These are phyloP conservation scores for Hyposmocoma kahamanoa DNA, from an alignment of 1,140 invertebrate genomes.

Conservation along the genomic window DNA sequence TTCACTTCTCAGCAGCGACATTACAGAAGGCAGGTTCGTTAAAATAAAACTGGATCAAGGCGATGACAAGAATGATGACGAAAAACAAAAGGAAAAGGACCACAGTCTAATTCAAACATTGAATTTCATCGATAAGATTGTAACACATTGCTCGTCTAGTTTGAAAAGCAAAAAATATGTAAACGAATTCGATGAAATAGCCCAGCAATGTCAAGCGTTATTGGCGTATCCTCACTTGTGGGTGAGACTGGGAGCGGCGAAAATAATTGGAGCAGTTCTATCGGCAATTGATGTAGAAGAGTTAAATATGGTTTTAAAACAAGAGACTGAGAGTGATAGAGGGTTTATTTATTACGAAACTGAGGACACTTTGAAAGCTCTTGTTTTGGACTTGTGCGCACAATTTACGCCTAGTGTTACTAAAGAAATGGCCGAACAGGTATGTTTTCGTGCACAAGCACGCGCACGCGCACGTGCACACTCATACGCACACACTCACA, in stretches of 20 bases:
- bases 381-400: conserved; percentile 82
- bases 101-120: conserved; percentile 75
- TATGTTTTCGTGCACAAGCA: conserved; percentile 44
- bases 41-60: conserved; percentile 45
- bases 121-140: conserved; percentile 72
- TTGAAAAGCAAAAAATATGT: conserved; percentile 59
- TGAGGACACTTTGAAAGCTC: conserved; percentile 75
- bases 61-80: conserved; percentile 49
- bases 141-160: conserved; percentile 59
- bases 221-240: conserved; percentile 75
- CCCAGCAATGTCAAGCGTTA: conserved; percentile 83
- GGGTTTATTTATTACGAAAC: conserved; percentile 79
- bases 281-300: conserved; percentile 76
- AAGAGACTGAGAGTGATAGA: conserved; percentile 57
- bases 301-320: conserved; percentile 69
- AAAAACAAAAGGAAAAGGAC: conserved; percentile 69
- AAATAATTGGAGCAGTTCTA: conserved; percentile 84
- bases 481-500: too few species aligned
- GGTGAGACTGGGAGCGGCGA: conserved; percentile 83
- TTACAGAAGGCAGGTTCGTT: conserved; percentile 64
- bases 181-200: conserved; percentile 75
- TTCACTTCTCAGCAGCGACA: conserved; percentile 48
- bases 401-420: conserved; percentile 79
- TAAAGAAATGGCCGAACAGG: conserved; percentile 79
- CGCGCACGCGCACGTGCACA: too few species aligned